Percentiles rank a stretch among this genome's conserved stretches.
Conservation (phyloP, 2,888 invertebrate genomes). For the Lithophane leautieri region DNA sequence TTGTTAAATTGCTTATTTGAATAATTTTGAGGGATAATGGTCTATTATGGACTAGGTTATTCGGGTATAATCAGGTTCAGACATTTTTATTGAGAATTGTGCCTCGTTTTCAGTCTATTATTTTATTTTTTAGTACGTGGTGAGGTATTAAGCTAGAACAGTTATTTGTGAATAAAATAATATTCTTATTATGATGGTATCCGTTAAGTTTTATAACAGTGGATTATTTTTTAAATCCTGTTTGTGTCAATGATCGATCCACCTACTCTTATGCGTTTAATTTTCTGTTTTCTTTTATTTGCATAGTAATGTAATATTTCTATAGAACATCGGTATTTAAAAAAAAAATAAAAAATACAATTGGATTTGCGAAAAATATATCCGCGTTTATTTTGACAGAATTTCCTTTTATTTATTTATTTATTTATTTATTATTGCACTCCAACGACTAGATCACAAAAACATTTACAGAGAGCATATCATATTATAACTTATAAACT, state of each 20-base stretch:
- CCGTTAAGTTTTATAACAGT: slow-evolving; percentile 34
- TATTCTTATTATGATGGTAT: slow-evolving; percentile 35
- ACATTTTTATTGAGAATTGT: slow-evolving; percentile 54
- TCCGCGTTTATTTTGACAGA: neutral
- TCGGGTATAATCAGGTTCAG: slow-evolving; percentile 56
- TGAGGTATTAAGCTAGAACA: slow-evolving; percentile 40
- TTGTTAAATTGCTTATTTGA: slow-evolving; percentile 47
- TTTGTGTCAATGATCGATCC: neutral
- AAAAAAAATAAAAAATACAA: neutral
- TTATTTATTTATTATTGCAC: too few species aligned
- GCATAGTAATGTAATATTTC: neutral
- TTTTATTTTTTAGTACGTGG: slow-evolving; percentile 43
- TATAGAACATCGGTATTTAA: neutral
- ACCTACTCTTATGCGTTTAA: neutral
- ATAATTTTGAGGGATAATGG: slow-evolving; percentile 46
- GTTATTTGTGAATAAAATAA: slow-evolving; percentile 50
- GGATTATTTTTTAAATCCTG: slow-evolving; percentile 1
- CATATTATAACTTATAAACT: too few species aligned
- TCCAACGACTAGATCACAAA: too few species aligned
- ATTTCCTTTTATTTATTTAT: too few species aligned
- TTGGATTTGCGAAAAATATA: neutral
- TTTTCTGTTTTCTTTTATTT: neutral
- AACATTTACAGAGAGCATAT: too few species aligned
- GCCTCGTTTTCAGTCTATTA: slow-evolving; percentile 52
- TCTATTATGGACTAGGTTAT: slow-evolving; percentile 31